Base-by-base conservation (phyloP, 2,113 vertebrate species). In the Gorilla gorilla region DNA sequence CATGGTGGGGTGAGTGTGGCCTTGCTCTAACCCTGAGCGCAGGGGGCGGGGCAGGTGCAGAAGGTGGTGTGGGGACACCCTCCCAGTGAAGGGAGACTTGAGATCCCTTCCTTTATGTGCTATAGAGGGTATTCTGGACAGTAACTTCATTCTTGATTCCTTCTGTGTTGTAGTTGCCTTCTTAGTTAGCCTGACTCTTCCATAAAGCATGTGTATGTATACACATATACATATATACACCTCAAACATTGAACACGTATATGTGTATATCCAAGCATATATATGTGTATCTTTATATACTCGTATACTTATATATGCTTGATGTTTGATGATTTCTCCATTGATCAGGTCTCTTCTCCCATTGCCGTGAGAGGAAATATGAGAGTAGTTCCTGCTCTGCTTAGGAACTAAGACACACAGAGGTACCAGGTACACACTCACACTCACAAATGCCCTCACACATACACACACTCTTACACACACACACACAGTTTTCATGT, bases 11-110 rank as follows among this genome's bases (percentile, higher is more conserved):
- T 5, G 48, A 9, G 0, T 13, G 1, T 30, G 23, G 9, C 17
- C 12, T 18, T 82, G 52, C 6, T 64, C 27, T 23, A 30, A 43
- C 3, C 5, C 12, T 9, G 23, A 73, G 0, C 6, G 17, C 2
- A 8, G 4, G 43, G 45, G 40, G 14, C 3, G 2, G 5, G 30
- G 50, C 0, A 2, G 59, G 11, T 13, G 6, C 3, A 0, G 12
- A 38, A 78, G 27, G 16, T 2, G 13, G 25, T 0, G 6, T 11
- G 43, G n/a, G 64, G 48, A 55, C 17, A 0, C 6, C 38, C 13
- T 94, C 25, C 61, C 18, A 23, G 30, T 11, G 50, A 72, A 79
- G 52, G 87, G 43, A 9, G 48, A 5, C 27, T 2, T 4, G 59
- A 73, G 27, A 23, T 2, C 40, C 8, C 11, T 66, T 57, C 27